Percentiles rank a stretch among this genome's conserved stretches.
Conservation (phyloP, 2,888 invertebrate species). For the Campoplex capitator region DNA sequence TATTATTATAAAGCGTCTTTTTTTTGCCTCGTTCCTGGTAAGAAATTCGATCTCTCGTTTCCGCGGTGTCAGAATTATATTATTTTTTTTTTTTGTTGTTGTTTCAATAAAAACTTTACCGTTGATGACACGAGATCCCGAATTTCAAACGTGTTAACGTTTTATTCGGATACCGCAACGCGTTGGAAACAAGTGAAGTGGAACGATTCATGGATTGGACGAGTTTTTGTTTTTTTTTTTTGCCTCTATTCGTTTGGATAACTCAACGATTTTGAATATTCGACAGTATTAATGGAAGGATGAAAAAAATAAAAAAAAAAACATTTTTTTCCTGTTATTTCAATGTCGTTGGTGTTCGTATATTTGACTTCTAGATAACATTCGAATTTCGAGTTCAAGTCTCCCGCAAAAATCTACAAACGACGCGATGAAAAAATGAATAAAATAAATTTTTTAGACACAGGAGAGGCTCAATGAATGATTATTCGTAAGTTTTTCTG, state of each 20-base stretch:
- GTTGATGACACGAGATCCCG: neutral
- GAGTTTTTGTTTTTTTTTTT: neutral
- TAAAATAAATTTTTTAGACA: neutral
- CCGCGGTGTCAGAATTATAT: neutral
- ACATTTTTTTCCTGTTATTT: too few species aligned
- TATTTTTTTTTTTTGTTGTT: neutral
- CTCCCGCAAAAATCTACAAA: neutral
- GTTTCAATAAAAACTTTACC: neutral
- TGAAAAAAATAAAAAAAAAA: neutral
- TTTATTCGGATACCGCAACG: neutral
- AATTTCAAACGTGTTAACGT: neutral
- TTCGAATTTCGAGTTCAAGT: too few species aligned
- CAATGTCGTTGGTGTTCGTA: too few species aligned
- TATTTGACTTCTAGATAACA: too few species aligned
- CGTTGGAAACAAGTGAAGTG: neutral
- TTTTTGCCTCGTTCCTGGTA: slow-evolving; percentile 12
- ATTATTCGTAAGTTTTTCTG: neutral
- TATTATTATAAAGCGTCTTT: neutral
- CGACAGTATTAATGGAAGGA: neutral
- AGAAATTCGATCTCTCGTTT: slow-evolving; percentile 30
- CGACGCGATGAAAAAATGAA: neutral
- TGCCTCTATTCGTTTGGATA: neutral
- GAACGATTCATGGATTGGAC: neutral
- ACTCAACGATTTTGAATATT: neutral
- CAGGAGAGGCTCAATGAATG: neutral